These are phyloP conservation scores for Protophormia terraenovae DNA, from an alignment of 2,888 invertebrate genomes.

Conservation along the genomic window DNA sequence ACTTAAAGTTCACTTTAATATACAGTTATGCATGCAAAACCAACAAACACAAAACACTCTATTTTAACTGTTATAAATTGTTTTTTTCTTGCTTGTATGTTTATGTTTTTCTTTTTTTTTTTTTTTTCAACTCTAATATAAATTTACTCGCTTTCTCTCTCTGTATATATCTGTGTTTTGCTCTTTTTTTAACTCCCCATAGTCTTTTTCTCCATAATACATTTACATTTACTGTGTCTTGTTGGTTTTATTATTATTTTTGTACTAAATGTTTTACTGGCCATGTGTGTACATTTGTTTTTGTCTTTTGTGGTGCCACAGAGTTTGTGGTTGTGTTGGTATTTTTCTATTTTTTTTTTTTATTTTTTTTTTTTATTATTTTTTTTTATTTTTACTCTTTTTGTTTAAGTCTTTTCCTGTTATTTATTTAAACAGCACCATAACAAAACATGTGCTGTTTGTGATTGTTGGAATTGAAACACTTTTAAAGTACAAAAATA, in stretches of 20 bases:
- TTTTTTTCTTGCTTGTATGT: no score
- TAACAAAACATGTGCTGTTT: constrained; percentile 38
- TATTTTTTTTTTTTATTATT: not conserved
- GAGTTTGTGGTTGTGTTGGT: constrained; percentile 7
- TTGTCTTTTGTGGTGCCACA: not conserved
- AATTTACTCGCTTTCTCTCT: not conserved
- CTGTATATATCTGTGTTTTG: not conserved
- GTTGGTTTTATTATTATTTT: not conserved
- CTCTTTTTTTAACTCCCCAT: not conserved
- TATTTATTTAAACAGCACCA: not conserved
- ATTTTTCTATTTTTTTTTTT: not conserved
- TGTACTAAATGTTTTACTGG: constrained; percentile 1
- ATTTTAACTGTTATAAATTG: constrained; percentile 34
- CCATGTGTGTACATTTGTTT: constrained; percentile 20
- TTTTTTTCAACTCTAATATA: not conserved
- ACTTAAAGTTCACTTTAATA: constrained; percentile 19
- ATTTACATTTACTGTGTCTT: not conserved
- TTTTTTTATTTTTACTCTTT: not conserved
- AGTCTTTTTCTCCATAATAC: constrained; percentile 25
- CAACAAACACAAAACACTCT: not conserved
- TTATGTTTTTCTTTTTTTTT: not conserved
- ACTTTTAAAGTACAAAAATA: not conserved
- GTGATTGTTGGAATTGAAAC: not conserved
- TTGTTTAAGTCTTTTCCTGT: not conserved
- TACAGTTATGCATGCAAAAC: not conserved